A percentile compares a stretch with the other conserved stretches of the same genome.
phyloP scores from a whole-genome alignment of 1,140 invertebrate species.

The Fopius arisanus region DNA sequence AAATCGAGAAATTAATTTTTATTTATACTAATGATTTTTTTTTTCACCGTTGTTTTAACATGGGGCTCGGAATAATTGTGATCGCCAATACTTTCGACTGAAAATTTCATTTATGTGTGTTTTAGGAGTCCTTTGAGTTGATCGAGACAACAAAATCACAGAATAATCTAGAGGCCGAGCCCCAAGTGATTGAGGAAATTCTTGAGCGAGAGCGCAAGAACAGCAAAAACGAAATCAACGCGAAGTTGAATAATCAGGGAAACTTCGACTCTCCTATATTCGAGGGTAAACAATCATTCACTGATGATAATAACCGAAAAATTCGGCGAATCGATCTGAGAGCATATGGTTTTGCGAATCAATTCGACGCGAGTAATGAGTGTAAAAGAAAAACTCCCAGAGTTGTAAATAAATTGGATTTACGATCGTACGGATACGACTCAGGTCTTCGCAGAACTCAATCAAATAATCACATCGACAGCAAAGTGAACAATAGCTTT shows the following conservation, averaged over 20 bases:
- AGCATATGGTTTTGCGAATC: conserved; percentile 54
- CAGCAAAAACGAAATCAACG: conserved; percentile 42
- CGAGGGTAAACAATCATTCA: conserved; percentile 30
- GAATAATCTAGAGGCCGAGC: not conserved
- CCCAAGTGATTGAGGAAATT: conserved; percentile 19
- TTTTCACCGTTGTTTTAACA: conserved; percentile 17
- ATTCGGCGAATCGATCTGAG: conserved; percentile 52
- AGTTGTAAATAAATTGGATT: conserved; percentile 52
- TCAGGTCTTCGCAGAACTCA: conserved; percentile 49
- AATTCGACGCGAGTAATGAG: conserved; percentile 37
- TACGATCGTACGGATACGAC: conserved; percentile 53
- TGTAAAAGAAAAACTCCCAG: conserved; percentile 33
- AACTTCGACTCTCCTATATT: conserved; percentile 25
- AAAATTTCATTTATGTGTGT: conserved; percentile 22
- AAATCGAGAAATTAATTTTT: too few relatives aligned
- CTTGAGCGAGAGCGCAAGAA: conserved; percentile 38
- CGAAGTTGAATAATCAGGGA: conserved; percentile 40
- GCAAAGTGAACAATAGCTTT: conserved; percentile 30
- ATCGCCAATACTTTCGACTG: not conserved
- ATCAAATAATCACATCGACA: conserved; percentile 51
- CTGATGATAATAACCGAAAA: conserved; percentile 38
- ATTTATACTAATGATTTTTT: conserved; percentile 20
- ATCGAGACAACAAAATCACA: conserved; percentile 12
- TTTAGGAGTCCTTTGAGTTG: conserved; percentile 24
- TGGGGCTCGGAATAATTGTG: not conserved